Evolutionary conservation across 2,797 vertebrate genomes (phyloP).

Genomic region (Crocidura indochinensis): DNA sequence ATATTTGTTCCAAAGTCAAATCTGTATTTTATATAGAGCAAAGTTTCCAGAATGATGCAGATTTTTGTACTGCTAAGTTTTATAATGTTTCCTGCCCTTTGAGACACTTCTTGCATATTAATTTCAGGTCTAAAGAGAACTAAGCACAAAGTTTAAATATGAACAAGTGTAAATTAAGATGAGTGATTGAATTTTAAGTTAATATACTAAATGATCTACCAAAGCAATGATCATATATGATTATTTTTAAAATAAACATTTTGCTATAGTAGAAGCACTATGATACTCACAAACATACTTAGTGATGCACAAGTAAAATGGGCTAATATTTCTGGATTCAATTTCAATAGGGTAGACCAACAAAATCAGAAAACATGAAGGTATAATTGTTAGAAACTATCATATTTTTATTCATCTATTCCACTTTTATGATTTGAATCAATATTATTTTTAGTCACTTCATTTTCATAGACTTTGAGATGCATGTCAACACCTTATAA

Average conservation of each 20-base stretch:
- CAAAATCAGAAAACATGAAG: conserved; percentile 26
- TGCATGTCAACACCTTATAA: conserved; percentile 64
- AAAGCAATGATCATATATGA: conserved; percentile 7
- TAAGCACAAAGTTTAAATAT: conserved; percentile 49
- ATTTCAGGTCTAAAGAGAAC: conserved; percentile 54
- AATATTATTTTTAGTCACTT: too few relatives aligned
- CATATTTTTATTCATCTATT: conserved; percentile 27
- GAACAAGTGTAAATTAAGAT: conserved; percentile 21
- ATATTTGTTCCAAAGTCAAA: conserved; percentile 57
- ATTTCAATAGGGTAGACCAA: conserved; percentile 12
- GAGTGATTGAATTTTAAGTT: conserved; percentile 21
- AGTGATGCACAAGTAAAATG: not conserved
- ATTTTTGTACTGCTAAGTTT: conserved; percentile 45
- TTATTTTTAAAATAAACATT: conserved; percentile 44
- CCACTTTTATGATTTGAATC: not conserved
- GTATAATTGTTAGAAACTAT: not conserved
- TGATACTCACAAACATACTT: too few relatives aligned
- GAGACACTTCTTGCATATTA: conserved; percentile 29
- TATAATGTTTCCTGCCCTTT: conserved; percentile 31
- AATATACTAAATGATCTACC: not conserved
- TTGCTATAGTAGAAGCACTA: not conserved
- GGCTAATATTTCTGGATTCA: not conserved
- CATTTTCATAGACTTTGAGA: conserved; percentile 48
- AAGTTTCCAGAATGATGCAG: conserved; percentile 28
- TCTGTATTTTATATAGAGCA: not conserved